Evolutionary conservation across 2,888 invertebrate genomes (phyloP).

Genomic region (Heliconius sara): DNA sequence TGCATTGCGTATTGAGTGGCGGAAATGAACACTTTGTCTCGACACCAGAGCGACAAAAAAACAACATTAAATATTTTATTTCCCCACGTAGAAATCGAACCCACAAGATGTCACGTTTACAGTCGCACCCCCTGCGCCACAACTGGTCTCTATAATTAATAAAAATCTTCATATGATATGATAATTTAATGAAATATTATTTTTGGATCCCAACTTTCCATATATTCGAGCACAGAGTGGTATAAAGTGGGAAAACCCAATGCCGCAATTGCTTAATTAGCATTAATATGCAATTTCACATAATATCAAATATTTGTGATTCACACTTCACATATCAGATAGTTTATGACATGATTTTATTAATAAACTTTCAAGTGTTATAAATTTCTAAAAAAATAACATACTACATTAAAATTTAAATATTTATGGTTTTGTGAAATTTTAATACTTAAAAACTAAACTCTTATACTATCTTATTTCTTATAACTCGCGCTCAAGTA

Average conservation of each 20-base stretch:
- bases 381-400: not conserved
- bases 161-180: not conserved
- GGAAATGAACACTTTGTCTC: too few species aligned
- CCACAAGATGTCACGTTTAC: too few species aligned
- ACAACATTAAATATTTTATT: too few species aligned
- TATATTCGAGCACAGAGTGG: too few species aligned
- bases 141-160: not conserved
- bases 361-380: not conserved
- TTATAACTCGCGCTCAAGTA: not conserved
- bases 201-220: not conserved
- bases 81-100: too few species aligned
- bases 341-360: not conserved
- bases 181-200: not conserved
- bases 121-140: too few species aligned
- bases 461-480: not conserved
- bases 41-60: too few species aligned
- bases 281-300: constrained; percentile 5
- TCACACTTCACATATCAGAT: not conserved
- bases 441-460: too few species aligned
- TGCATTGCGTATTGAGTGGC: too few species aligned
- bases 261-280: not conserved
- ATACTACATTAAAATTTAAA: not conserved
- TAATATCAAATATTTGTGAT: not conserved
- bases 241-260: constrained; percentile 2
- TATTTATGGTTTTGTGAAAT: not conserved